These are phyloP conservation scores for Zaprionus inermis DNA, from an alignment of 1,140 invertebrate genomes.

Conservation along the genomic window DNA sequence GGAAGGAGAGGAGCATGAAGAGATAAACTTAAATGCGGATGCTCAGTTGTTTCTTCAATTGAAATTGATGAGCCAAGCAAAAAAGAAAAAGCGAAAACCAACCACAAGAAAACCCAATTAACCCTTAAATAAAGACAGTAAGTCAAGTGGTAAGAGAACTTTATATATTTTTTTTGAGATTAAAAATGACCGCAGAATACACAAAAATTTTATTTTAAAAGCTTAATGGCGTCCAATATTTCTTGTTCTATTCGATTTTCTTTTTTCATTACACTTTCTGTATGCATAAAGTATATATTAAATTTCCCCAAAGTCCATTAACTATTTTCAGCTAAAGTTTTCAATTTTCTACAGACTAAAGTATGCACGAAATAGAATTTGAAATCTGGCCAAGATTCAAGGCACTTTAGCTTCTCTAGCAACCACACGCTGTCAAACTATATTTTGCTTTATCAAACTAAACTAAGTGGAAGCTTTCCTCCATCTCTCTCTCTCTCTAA, in stretches of 20 bases:
- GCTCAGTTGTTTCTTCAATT: slow-evolving; percentile 26
- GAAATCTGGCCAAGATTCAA: not conserved
- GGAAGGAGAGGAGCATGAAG: not conserved
- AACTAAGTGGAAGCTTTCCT: not conserved
- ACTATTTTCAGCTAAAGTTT: not conserved
- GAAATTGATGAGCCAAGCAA: slow-evolving; percentile 34
- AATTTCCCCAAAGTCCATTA: not conserved
- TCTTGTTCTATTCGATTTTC: not conserved
- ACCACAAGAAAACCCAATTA: slow-evolving; percentile 17
- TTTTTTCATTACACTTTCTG: not conserved
- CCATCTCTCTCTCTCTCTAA: not conserved
- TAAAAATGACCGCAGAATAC: not conserved
- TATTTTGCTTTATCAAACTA: not conserved
- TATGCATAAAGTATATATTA: not conserved
- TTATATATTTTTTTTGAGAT: not conserved
- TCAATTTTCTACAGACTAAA: not conserved
- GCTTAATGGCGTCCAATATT: not conserved
- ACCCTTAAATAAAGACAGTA: slow-evolving; percentile 1
- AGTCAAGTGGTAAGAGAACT: not conserved
- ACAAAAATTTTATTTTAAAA: not conserved
- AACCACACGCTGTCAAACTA: not conserved
- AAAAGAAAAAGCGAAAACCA: slow-evolving; percentile 2
- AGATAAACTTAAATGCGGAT: slow-evolving; percentile 24
- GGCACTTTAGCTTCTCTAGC: not conserved
- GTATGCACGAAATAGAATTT: not conserved